Conservation (phyloP, 2,113 vertebrate species). For the Dascyllus trimaculatus region DNA sequence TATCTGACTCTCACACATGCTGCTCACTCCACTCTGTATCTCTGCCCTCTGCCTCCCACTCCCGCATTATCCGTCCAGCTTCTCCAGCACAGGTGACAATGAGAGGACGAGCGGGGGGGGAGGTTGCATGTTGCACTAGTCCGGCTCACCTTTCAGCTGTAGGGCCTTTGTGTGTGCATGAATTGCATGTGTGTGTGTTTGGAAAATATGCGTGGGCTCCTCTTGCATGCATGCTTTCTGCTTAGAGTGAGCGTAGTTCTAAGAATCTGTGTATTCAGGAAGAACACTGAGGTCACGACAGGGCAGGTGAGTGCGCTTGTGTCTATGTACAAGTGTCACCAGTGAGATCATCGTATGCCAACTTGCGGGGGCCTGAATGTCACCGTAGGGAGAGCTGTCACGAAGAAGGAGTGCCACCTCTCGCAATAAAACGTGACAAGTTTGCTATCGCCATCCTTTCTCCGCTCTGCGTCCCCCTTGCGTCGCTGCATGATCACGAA, state of each 20-base stretch:
- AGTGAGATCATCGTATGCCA: conserved; percentile 62
- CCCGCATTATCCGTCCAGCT: conserved; percentile 45
- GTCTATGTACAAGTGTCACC: conserved; percentile 37
- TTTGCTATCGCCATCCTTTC: conserved; percentile 33
- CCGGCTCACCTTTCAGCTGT: conserved; percentile 17
- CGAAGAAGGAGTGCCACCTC: conserved; percentile 22
- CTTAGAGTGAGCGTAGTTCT: conserved; percentile 54
- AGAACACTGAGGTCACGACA: conserved; percentile 58
- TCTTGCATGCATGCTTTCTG: conserved; percentile 39
- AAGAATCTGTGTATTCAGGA: conserved; percentile 63
- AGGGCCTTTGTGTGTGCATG: neutral
- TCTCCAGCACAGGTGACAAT: conserved; percentile 44
- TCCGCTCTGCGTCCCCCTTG: conserved; percentile 17
- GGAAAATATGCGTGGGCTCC: conserved; percentile 52
- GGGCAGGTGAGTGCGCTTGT: conserved; percentile 52
- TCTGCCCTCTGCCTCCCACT: conserved; percentile 59
- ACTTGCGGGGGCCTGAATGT: conserved; percentile 68
- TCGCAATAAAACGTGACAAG: conserved; percentile 50
- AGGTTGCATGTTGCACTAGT: conserved; percentile 32
- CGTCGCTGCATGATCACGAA: conserved; percentile 29
- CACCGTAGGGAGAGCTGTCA: conserved; percentile 55
- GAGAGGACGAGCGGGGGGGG: too few relatives aligned
- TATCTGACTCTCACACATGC: conserved; percentile 57
- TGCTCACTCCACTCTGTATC: conserved; percentile 28
- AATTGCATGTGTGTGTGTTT: conserved; percentile 5